These are phyloP conservation scores for Trichomycterus rosablanca DNA, from an alignment of 2,113 vertebrate genomes.

Conservation along the genomic window DNA sequence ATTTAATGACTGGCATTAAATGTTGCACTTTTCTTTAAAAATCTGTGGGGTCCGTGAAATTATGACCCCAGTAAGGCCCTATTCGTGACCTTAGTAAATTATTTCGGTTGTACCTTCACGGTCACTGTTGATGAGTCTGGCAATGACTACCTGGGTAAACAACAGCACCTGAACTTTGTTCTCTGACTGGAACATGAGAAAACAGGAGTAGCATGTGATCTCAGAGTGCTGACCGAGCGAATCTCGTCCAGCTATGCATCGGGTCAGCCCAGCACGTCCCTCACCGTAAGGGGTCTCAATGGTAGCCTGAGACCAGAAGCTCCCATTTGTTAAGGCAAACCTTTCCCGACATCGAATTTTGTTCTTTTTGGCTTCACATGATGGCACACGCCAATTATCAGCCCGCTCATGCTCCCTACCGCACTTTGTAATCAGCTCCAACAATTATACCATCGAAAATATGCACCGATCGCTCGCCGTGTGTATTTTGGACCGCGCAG, in stretches of 20 bases:
- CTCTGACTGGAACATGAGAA: constrained; percentile 25
- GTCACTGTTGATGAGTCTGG: neutral
- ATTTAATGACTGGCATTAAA: too few relatives aligned
- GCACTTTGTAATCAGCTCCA: constrained; percentile 67
- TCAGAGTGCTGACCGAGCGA: constrained; percentile 32
- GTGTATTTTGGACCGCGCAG: constrained; percentile 64
- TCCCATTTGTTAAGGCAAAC: constrained; percentile 37
- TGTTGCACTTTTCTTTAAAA: too few relatives aligned
- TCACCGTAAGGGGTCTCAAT: neutral
- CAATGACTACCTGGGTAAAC: constrained; percentile 27
- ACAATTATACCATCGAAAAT: constrained; percentile 62
- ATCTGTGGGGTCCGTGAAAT: too few relatives aligned
- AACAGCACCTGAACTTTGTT: constrained; percentile 44
- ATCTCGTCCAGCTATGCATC: constrained; percentile 11
- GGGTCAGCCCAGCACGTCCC: constrained; percentile 2
- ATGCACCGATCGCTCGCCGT: constrained; percentile 61
- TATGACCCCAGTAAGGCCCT: too few relatives aligned
- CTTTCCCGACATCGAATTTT: constrained; percentile 32
- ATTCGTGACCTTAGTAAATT: too few relatives aligned
- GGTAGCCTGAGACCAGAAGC: constrained; percentile 16
- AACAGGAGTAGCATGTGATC: constrained; percentile 45
- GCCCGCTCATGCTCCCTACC: constrained; percentile 47
- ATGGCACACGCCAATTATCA: constrained; percentile 49
- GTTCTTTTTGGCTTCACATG: constrained; percentile 48
- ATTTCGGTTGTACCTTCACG: neutral